Evolutionary conservation across 2,888 invertebrate genomes (phyloP), one percentile per base, ranked within the genome.

Genomic region (Caenorhabditis parvicauda): DNA sequence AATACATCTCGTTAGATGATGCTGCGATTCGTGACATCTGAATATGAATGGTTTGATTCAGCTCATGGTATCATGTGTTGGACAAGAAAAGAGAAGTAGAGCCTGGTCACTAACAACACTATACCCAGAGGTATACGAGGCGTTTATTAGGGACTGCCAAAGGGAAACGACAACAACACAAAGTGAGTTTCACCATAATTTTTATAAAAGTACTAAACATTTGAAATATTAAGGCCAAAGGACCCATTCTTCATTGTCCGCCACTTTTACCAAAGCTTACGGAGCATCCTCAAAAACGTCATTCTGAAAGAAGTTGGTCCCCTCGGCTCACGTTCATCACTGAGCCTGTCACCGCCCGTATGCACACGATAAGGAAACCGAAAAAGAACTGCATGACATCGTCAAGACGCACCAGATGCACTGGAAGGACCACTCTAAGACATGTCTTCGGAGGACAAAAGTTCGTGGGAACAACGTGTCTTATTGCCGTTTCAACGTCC

Each of bases 401-500:
- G 21, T 56, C 3, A 19, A 17, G 28, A 21, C 1, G 21, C 6
- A 24, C 25, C 55, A 60, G 27, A 32, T 27, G 21, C 59, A 59
- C 35, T 37, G 44, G 45, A 12, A 19, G 17, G 19, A 9, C 2
- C 59, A 59, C 25, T 27, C 46, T 6, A 46, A 45, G 2, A 55
- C 55, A 6, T 52, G 60, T 32, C 17, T 1, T 6, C 29, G 53
- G 2, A 17, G 7, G 2, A 6, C 2, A 0, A 28, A 42, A 21
- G 6, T 39, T 32, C n/a, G 19, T 14, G 3, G 24, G 38, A 17
- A 9, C 19, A n/a, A 19, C n/a, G 29, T 17, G 25, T 27, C 28
- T 7, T 27, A 3, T 14, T 57, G 57, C 19, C 57, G 57, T 1
- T 57, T 57, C 25, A 51, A 35, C 0, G 45, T 57, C 14, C 57